phyloP scores from a whole-genome alignment of 1,140 invertebrate genomes.

The Cheumatopsyche charites region DNA sequence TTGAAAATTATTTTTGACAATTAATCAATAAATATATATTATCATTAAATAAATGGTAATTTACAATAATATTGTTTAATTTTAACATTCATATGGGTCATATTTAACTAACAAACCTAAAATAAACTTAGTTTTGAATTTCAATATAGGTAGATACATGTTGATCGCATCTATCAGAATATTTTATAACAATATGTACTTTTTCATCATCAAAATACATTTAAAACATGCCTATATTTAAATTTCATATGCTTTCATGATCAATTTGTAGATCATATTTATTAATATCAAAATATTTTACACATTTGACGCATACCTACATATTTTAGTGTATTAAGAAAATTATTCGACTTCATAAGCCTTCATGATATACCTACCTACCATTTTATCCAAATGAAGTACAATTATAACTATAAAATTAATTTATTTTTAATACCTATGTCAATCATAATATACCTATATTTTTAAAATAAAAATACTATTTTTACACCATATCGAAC shows the following conservation, averaged over 20 bases:
- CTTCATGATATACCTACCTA: not conserved
- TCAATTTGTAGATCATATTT: too few relatives aligned
- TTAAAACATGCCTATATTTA: slow-evolving; percentile 1
- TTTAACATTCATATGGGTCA: not conserved
- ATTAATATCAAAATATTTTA: too few relatives aligned
- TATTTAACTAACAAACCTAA: not conserved
- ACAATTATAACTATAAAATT: not conserved
- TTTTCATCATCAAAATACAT: not conserved
- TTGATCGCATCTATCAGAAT: too few relatives aligned
- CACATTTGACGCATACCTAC: too few relatives aligned
- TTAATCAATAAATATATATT: slow-evolving; percentile 16
- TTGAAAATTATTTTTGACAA: not conserved
- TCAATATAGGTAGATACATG: not conserved
- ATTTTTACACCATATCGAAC: not conserved
- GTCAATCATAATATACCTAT: not conserved
- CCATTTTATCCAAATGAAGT: not conserved
- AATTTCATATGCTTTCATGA: not conserved
- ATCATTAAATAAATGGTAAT: slow-evolving; percentile 17
- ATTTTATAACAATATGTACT: too few relatives aligned
- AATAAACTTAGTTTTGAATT: not conserved
- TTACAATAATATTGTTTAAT: slow-evolving; percentile 4
- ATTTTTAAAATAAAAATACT: not conserved
- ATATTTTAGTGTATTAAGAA: too few relatives aligned
- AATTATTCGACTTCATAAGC: not conserved
- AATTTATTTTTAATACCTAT: not conserved